Percentiles rank a stretch among this genome's conserved stretches.
Evolutionary conservation across 2,113 vertebrate genomes (phyloP).

Genomic region (Marmota monax): DNA sequence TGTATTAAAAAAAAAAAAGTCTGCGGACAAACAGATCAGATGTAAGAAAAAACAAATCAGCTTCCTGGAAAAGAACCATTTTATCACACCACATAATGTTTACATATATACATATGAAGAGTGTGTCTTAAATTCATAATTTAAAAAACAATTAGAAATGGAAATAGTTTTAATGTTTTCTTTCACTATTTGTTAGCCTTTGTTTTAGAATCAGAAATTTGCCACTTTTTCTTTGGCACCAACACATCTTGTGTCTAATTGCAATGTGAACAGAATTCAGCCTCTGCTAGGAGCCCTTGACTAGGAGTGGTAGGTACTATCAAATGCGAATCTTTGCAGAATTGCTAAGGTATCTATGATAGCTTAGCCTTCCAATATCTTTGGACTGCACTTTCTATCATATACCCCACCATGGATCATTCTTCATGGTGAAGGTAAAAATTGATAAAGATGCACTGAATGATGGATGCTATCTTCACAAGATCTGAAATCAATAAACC

Average conservation of each 20-base stretch:
- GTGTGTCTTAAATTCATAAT: neutral
- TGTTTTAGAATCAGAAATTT: conserved; percentile 4
- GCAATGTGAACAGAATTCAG: neutral
- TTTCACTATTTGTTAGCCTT: conserved; percentile 11
- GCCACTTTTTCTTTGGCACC: neutral
- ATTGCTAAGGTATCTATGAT: neutral
- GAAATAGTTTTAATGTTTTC: neutral
- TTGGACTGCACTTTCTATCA: neutral
- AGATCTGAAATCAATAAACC: neutral
- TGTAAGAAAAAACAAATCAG: neutral
- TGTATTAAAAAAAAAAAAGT: neutral
- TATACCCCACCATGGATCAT: rapidly evolving
- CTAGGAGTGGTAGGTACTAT: neutral
- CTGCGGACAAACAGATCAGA: neutral
- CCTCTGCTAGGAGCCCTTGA: neutral
- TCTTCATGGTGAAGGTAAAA: neutral
- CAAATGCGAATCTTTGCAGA: neutral
- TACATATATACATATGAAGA: neutral
- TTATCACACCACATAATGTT: neutral
- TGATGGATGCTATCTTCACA: neutral
- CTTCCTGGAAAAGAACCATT: neutral
- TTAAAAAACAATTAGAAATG: neutral
- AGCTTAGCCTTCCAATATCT: neutral
- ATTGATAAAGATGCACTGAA: too few species aligned
- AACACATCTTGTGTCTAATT: neutral